Evolutionary conservation across 2,888 invertebrate genomes (phyloP).

Genomic region (Pyralis farinalis): DNA sequence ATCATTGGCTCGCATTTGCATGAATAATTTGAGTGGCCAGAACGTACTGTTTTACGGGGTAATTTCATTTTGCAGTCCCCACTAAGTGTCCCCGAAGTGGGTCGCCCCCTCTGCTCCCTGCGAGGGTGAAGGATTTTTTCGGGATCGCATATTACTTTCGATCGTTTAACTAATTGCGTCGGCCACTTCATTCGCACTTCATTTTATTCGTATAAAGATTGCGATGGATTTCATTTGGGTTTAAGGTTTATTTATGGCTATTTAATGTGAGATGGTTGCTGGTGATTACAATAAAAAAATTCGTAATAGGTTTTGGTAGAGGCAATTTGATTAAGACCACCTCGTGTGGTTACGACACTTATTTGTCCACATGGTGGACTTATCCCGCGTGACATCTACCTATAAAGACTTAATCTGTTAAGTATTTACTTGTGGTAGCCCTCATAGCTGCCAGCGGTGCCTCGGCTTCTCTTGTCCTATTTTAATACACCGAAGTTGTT

Average conservation of each 20-base stretch:
- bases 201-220: conserved; percentile 11
- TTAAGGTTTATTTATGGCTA: conserved; percentile 6
- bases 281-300: neutral
- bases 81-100: conserved; percentile 1
- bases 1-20: conserved; percentile 18
- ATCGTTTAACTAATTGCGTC: conserved; percentile 16
- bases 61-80: conserved; percentile 18
- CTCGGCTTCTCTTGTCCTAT: too few relatives aligned
- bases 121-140: conserved; percentile 1
- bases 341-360: too few relatives aligned
- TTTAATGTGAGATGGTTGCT: conserved; percentile 7
- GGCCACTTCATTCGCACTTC: conserved; percentile 14
- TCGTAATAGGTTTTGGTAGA: too few relatives aligned
- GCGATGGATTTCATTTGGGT: conserved; percentile 10
- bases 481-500: too few relatives aligned
- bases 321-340: too few relatives aligned
- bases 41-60: conserved; percentile 18
- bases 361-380: too few relatives aligned
- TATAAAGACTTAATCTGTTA: too few relatives aligned
- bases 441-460: too few relatives aligned
- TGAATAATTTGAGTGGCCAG: conserved; percentile 17
- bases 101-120: neutral
- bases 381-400: too few relatives aligned
- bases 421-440: too few relatives aligned
- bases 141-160: conserved; percentile 5